Conservation (phyloP, 2,797 vertebrate genomes). For the Pogonophryne albipinna region DNA sequence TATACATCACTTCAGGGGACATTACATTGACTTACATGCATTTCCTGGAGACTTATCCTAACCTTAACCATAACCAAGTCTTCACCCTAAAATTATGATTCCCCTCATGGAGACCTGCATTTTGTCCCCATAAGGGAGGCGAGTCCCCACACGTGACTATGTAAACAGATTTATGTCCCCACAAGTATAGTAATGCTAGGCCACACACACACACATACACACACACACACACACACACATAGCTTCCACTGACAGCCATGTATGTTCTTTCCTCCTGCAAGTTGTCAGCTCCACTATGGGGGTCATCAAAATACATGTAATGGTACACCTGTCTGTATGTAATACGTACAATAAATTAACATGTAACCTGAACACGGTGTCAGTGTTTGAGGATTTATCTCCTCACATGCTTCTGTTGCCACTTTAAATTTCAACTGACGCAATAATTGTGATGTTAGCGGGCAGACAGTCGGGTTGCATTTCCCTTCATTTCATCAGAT, state of each 20-base stretch:
- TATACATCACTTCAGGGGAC: too few species aligned
- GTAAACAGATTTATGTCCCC: too few species aligned
- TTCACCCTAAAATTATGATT: too few species aligned
- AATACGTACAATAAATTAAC: slow-evolving; percentile 53
- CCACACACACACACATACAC: not conserved
- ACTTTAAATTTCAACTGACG: slow-evolving; percentile 43
- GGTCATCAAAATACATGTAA: slow-evolving; percentile 72
- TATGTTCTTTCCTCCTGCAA: slow-evolving; percentile 65
- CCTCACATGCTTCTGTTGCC: slow-evolving; percentile 28
- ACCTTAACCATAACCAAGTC: too few species aligned
- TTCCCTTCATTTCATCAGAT: slow-evolving; percentile 46
- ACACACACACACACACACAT: slow-evolving; percentile 34
- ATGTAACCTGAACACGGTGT: slow-evolving; percentile 42
- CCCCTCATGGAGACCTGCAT: too few species aligned
- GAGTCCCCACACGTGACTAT: too few species aligned
- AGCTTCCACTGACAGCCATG: slow-evolving; percentile 6
- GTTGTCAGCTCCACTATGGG: slow-evolving; percentile 59
- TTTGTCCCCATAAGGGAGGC: too few species aligned
- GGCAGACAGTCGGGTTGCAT: slow-evolving; percentile 18
- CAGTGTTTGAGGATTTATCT: slow-evolving; percentile 45
- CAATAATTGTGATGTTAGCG: slow-evolving; percentile 11
- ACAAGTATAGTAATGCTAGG: too few species aligned
- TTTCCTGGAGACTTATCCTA: too few species aligned
- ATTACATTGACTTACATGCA: too few species aligned
- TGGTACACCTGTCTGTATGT: slow-evolving; percentile 56